Conservation (phyloP, 2,113 vertebrate species). For the Pleuronectes platessa region DNA sequence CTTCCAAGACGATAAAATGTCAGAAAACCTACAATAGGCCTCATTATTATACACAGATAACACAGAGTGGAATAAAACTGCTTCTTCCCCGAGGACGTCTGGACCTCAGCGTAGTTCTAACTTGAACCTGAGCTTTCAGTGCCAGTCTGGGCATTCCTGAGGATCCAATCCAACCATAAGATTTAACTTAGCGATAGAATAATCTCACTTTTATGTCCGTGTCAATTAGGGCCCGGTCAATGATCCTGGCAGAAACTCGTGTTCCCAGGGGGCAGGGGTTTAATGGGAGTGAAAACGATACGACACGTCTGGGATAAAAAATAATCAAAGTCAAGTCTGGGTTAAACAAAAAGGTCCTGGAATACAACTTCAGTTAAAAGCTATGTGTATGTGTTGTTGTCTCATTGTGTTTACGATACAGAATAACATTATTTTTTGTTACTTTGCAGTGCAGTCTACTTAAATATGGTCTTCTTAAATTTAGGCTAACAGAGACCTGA, state of each 20-base stretch:
- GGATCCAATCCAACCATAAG: background rate
- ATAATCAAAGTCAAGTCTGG: background rate
- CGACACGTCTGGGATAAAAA: background rate
- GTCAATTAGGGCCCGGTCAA: conserved; percentile 20
- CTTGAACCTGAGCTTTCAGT: too few relatives aligned
- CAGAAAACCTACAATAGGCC: conserved; percentile 18
- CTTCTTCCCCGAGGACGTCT: too few relatives aligned
- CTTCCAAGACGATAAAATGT: background rate
- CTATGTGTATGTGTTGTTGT: too few relatives aligned
- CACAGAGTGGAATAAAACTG: background rate
- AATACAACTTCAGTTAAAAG: too few relatives aligned
- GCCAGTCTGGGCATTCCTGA: too few relatives aligned
- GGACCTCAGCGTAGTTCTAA: too few relatives aligned
- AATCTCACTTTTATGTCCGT: conserved; percentile 38
- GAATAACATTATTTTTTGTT: background rate
- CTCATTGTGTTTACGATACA: too few relatives aligned
- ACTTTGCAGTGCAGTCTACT: too few relatives aligned
- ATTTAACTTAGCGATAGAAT: conserved; percentile 18
- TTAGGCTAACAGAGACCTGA: too few relatives aligned
- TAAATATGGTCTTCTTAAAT: too few relatives aligned
- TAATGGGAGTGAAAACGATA: conserved; percentile 24
- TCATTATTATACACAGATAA: conserved; percentile 5
- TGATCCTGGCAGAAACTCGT: conserved; percentile 8
- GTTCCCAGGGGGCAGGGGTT: background rate
- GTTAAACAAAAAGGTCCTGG: background rate